Base-by-base conservation (phyloP, 2,888 invertebrate genomes). In the Pristionchus entomophagus region DNA sequence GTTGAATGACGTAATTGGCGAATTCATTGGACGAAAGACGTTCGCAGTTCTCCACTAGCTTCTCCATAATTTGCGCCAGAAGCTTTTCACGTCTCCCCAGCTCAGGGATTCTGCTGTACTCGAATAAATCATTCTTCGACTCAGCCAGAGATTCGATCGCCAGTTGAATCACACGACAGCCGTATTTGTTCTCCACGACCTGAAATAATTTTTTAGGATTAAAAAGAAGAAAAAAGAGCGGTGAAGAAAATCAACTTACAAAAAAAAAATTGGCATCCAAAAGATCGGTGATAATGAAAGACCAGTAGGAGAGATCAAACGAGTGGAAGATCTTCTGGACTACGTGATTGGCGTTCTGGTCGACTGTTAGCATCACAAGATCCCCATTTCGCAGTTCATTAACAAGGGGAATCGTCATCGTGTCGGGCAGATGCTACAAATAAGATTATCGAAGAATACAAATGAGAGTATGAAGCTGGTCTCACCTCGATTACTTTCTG, bases 1-100 rank as follows among this genome's bases (percentile, higher is more conserved):
- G 90, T 86, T 92, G 92, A 17, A 92, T 88, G 51, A 92, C 89
- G 86, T 92, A 92, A 87, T 92, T 92, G 83, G 92, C 92, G 84
- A 89, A 92, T 84, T 92, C 91, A 83, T 92, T 90, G 1, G 88
- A 89, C 17, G 89, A 87, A 26, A 91, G 86, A 17, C 87, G 86
- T 51, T 87, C 86, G 81, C 89, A 90, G 51, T 88, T 86, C 38
- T 65, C 49, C 26, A 87, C 56, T 12, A 90, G 80, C n/a, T 69
- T 41, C 0, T 59, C 65, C 90, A 89, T 90, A 38, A 90, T 51
- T 22, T 83, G 62, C 38, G 73, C 86, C 26, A 88, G 86, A 17
- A 88, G 73, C 19, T 73, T 17, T 17, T 38, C 35, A 10, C 82
- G 82, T 14, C 17, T 29, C 62, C 26, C 62, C 29, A 17, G 26